Base-by-base conservation (phyloP, 2,888 invertebrate species). In the Lasioglossum morio region DNA sequence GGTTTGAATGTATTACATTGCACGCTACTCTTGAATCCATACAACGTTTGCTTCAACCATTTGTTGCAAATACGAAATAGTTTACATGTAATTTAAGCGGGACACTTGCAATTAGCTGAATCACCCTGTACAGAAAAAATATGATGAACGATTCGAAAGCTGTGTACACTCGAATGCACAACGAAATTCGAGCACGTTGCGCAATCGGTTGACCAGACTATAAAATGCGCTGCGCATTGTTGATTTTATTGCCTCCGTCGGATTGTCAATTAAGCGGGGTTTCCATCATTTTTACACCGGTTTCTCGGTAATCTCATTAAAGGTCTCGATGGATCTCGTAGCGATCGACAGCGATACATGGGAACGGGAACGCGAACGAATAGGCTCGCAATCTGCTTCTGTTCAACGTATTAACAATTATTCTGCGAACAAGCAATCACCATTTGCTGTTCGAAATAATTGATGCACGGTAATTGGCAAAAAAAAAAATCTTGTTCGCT, bases 271-370 rank as follows among this genome's bases (percentile, higher is more conserved):
- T 75, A 75, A 75, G 40, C 60, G 19, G 27, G 4, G 57, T 40
- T 34, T 37, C 37, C 57, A 40, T 75, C 75, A 60, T 75, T 75
- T 75, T 75, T 75, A 75, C 60, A 5, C 60, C 40, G n/a, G 57
- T 57, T 53, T 60, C 30, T 76, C 76, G 27, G 63, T 76, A 76
- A 76, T 76, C 63, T 63, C 63, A 19, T 76, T 63, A 76, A 76
- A 8, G 43, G 63, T 76, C 76, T 63, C 77, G 30, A 46, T 43
- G 66, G 66, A 48, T 77, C 77, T 4, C 63, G 37, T 19, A 66
- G 30, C 63, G n/a, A n/a, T 66, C 77, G 77, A 48, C 66, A 77
- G 66, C 23, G 77, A 66, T 48, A 19, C 34, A 48, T 37, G 34
- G 16, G 63, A 63, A 43, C 27, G 66, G 43, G 43, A 63, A 16